These are phyloP conservation scores for Fratercula arctica DNA, from an alignment of 2,797 vertebrate genomes.

Conservation along the genomic window DNA sequence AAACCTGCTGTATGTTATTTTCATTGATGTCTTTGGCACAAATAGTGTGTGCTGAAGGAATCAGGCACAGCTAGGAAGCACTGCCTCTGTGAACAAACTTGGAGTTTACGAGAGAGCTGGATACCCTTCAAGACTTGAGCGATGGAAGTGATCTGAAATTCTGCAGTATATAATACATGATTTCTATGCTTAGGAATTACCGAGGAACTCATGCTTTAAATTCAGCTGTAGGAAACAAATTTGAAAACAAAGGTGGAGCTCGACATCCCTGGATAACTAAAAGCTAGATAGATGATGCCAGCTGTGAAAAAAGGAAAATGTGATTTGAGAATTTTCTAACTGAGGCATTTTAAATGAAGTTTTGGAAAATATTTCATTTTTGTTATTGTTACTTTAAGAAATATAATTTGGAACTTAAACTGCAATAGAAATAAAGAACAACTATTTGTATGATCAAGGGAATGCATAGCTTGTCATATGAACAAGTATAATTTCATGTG, in stretches of 20 bases:
- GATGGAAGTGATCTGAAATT: background rate
- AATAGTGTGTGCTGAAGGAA: background rate
- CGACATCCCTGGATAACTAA: background rate
- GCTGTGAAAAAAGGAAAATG: background rate
- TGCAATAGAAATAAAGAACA: background rate
- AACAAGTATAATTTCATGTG: background rate
- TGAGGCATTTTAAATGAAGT: background rate
- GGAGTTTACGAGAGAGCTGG: background rate
- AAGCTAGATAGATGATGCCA: background rate
- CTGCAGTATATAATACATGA: background rate
- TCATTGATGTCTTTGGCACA: background rate
- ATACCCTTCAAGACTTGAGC: background rate
- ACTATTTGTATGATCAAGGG: background rate
- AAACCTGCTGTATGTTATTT: background rate
- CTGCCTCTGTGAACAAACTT: background rate
- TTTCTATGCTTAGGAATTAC: background rate
- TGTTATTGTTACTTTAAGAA: background rate
- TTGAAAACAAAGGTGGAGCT: background rate
- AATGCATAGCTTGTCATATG: background rate
- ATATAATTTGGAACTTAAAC: background rate
- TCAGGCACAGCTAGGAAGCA: background rate
- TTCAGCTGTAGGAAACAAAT: background rate
- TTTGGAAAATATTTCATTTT: background rate
- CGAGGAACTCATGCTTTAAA: background rate
- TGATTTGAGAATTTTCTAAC: background rate